Percentiles rank a stretch among this genome's conserved stretches.
Conservation (phyloP, 2,113 vertebrate genomes). For the Glareola pratincola region DNA sequence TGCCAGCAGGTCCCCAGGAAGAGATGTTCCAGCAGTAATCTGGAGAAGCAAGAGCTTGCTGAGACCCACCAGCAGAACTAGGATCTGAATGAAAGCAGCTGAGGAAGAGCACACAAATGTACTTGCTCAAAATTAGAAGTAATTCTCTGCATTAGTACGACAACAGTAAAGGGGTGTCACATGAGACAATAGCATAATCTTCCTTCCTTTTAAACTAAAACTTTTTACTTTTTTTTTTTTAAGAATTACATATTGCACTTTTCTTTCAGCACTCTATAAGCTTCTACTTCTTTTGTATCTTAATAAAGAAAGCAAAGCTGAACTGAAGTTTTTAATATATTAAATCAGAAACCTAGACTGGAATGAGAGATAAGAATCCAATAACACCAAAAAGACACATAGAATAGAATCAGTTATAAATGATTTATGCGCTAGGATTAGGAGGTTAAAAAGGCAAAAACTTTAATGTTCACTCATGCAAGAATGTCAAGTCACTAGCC, state of each 20-base stretch:
- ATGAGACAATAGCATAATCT: neutral
- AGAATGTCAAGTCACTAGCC: constrained; percentile 69
- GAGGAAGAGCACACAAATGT: neutral
- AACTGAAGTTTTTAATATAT: constrained; percentile 40
- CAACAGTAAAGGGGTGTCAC: neutral
- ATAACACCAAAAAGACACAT: constrained; percentile 56
- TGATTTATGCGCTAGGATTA: constrained; percentile 70
- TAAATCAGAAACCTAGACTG: constrained; percentile 51
- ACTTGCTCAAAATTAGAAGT: neutral
- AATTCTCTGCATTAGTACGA: neutral
- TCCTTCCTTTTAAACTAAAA: neutral
- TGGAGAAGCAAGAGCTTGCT: neutral
- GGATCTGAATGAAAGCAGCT: neutral
- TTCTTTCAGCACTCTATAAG: neutral
- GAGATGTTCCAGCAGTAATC: neutral
- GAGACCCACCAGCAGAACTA: neutral
- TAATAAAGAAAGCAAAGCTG: constrained; percentile 31
- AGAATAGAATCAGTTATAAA: constrained; percentile 68
- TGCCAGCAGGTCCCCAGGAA: neutral
- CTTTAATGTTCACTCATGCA: constrained; percentile 65
- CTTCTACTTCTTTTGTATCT: neutral
- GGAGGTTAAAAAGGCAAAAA: constrained; percentile 75
- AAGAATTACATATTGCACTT: neutral
- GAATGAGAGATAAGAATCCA: constrained; percentile 71
- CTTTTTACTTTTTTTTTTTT: neutral